These are phyloP conservation scores for Cherax quadricarinatus DNA, from an alignment of 1,140 invertebrate species.

Conservation along the genomic window DNA sequence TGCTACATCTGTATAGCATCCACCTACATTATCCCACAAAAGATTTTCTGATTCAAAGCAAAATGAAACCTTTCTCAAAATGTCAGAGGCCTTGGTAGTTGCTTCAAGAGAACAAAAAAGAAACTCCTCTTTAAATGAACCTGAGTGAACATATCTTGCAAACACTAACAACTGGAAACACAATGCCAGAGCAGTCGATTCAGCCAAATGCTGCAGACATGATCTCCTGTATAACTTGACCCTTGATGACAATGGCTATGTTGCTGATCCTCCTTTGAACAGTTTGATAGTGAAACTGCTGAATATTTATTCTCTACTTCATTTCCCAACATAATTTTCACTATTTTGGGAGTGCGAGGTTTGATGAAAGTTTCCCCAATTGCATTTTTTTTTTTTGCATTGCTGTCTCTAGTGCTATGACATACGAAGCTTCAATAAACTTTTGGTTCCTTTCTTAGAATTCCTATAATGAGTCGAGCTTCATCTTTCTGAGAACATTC, in stretches of 20 bases:
- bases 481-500: too few species aligned
- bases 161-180: too few species aligned
- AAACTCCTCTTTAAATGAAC: too few species aligned
- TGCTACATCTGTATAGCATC: slow-evolving; percentile 31
- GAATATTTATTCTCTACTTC: neutral
- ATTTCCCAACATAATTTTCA: neutral
- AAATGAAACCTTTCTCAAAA: neutral
- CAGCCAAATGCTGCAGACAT: slow-evolving; percentile 82
- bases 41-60: slow-evolving; percentile 28
- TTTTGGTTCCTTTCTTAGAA: too few species aligned
- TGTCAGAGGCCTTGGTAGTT: too few species aligned
- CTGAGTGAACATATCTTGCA: too few species aligned
- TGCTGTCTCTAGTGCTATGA: too few species aligned
- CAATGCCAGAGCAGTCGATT: too few species aligned
- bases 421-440: too few species aligned
- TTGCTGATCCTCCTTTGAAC: neutral
- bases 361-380: neutral
- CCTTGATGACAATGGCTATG: slow-evolving; percentile 73
- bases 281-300: neutral
- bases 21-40: slow-evolving; percentile 17
- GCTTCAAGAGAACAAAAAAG: too few species aligned
- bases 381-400: neutral
- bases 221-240: slow-evolving; percentile 78
- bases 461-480: too few species aligned
- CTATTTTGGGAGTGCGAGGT: neutral